These are phyloP conservation scores for Amphiura filiformis DNA, from an alignment of 35 echinoderm and acorn worm species.

Conservation along the genomic window DNA sequence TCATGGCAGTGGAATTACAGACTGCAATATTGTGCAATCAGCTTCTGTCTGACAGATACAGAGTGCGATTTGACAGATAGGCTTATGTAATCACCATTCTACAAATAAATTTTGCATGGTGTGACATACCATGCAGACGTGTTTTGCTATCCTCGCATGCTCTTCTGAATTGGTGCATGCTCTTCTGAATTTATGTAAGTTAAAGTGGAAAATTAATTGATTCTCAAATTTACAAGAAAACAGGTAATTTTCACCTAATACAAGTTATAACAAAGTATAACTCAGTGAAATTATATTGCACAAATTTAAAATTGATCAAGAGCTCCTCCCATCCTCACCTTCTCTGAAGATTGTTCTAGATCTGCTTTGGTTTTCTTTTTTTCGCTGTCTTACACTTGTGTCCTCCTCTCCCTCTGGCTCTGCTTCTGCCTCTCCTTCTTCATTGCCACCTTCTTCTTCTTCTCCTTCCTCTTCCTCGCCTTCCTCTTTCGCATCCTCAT, in stretches of 20 bases:
- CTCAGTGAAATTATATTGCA: not conserved
- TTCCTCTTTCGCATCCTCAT: slow-evolving; percentile 38
- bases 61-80: no score
- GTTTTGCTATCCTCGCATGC: not conserved
- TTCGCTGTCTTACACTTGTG: slow-evolving; percentile 55
- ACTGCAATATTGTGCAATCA: no score
- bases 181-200: not conserved
- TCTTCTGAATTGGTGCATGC: not conserved
- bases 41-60: no score
- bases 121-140: no score
- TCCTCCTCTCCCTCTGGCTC: slow-evolving; percentile 39
- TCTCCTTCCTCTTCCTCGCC: slow-evolving; percentile 29
- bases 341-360: slow-evolving; percentile 62
- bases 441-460: slow-evolving; percentile 20
- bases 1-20: no score
- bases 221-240: not conserved
- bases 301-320: not conserved
- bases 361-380: slow-evolving; percentile 84
- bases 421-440: slow-evolving; percentile 35
- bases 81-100: no score
- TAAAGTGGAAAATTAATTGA: not conserved
- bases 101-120: no score
- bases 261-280: not conserved
- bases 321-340: no score
- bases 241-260: not conserved